These are phyloP conservation scores for Pachycephala philippinensis DNA, from an alignment of 2,113 vertebrate species.

Conservation along the genomic window DNA sequence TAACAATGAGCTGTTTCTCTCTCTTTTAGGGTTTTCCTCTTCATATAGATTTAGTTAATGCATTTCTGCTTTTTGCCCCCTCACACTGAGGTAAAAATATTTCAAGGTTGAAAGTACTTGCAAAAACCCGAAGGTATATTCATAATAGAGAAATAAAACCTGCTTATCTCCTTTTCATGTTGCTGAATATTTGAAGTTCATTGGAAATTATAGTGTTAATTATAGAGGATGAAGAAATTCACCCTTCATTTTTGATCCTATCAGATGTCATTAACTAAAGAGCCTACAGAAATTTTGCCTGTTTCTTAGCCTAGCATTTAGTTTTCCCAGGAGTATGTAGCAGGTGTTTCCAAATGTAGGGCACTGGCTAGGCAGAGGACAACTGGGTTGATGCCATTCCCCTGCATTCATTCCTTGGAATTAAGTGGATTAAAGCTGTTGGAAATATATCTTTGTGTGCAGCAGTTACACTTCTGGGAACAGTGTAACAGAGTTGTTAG, in stretches of 20 bases:
- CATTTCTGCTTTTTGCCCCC: not conserved
- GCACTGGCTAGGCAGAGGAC: not conserved
- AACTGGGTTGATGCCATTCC: not conserved
- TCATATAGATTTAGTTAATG: not conserved
- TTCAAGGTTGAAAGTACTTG: not conserved
- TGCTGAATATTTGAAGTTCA: not conserved
- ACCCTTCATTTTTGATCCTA: not conserved
- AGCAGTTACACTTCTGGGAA: not conserved
- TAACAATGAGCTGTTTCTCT: not conserved
- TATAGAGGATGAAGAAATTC: not conserved
- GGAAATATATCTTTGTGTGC: not conserved
- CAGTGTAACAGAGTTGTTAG: not conserved
- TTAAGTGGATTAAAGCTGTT: not conserved
- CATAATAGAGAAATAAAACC: not conserved
- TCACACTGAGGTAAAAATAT: not conserved
- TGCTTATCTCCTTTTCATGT: not conserved
- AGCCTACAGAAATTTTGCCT: not conserved
- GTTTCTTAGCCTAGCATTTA: not conserved
- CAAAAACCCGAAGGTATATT: not conserved
- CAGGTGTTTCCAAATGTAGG: not conserved
- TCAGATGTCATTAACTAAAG: not conserved
- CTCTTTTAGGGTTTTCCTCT: not conserved
- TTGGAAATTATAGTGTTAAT: not conserved
- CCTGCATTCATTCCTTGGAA: not conserved
- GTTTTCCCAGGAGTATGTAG: not conserved